phyloP scores from a whole-genome alignment of 2,888 invertebrate genomes.

The Melangyna quadrimaculata region DNA sequence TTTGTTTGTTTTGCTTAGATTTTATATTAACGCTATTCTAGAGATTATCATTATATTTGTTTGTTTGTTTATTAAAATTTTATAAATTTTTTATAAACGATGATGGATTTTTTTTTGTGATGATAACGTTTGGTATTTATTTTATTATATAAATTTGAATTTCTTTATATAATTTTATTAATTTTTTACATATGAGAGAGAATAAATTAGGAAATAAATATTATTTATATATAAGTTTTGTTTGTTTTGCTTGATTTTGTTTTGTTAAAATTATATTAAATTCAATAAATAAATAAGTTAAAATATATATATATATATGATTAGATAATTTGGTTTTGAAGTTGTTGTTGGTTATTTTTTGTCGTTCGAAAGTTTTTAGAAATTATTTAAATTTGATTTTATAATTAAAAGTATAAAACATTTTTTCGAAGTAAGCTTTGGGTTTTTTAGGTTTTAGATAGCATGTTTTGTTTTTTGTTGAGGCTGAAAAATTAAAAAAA shows the following conservation, averaged over 20 bases:
- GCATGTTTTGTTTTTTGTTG: slow-evolving; percentile 64
- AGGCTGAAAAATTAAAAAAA: slow-evolving; percentile 47
- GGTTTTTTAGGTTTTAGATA: slow-evolving; percentile 62
- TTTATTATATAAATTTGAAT: slow-evolving; percentile 59
- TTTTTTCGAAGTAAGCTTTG: slow-evolving; percentile 66
- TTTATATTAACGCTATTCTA: slow-evolving; percentile 73
- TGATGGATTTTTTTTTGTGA: slow-evolving; percentile 51
- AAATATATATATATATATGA: slow-evolving; percentile 73
- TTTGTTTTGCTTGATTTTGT: slow-evolving; percentile 71
- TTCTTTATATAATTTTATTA: neutral
- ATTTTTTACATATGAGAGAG: slow-evolving; percentile 50
- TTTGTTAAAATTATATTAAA: slow-evolving; percentile 67
- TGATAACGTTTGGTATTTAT: slow-evolving; percentile 63
- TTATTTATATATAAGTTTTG: slow-evolving; percentile 42
- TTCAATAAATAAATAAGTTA: slow-evolving; percentile 75
- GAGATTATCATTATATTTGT: slow-evolving; percentile 74
- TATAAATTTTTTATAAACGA: slow-evolving; percentile 72
- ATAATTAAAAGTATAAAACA: slow-evolving; percentile 57
- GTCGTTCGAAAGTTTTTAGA: slow-evolving; percentile 46
- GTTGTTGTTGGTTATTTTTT: slow-evolving; percentile 72
- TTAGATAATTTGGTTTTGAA: slow-evolving; percentile 76
- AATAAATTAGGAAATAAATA: slow-evolving; percentile 69
- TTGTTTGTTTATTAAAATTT: slow-evolving; percentile 72
- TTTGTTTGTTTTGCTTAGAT: slow-evolving; percentile 79
- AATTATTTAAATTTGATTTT: slow-evolving; percentile 68